Conservation (phyloP, 2,113 vertebrate species). For the Pungitius pungitius region DNA sequence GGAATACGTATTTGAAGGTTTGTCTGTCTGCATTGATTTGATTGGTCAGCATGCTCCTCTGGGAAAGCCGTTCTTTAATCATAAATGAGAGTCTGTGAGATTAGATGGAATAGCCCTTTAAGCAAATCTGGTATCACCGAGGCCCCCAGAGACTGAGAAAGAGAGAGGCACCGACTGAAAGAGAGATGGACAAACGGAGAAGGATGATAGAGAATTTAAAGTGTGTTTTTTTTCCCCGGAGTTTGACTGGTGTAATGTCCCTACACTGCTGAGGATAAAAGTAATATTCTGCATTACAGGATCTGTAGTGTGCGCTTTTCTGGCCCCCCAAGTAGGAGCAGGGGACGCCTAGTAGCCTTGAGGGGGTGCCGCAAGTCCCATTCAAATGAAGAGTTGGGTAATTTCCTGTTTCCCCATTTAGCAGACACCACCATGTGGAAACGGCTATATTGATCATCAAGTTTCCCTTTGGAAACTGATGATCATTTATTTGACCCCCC, state of each 20-base stretch:
- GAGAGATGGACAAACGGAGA: slow-evolving; percentile 40
- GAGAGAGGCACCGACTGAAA: slow-evolving; percentile 34
- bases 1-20: slow-evolving; percentile 56
- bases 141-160: slow-evolving; percentile 47
- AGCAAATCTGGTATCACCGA: slow-evolving; percentile 62
- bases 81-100: slow-evolving; percentile 68
- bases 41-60: slow-evolving; percentile 62
- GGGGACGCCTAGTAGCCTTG: slow-evolving; percentile 48
- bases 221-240: neutral
- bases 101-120: slow-evolving; percentile 74
- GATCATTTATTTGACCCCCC: slow-evolving; percentile 52
- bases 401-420: slow-evolving; percentile 59
- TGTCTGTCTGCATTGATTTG: slow-evolving; percentile 31
- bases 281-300: slow-evolving; percentile 42
- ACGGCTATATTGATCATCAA: slow-evolving; percentile 61
- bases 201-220: slow-evolving; percentile 50
- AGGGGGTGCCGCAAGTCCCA: slow-evolving; percentile 31
- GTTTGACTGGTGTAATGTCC: slow-evolving; percentile 34
- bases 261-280: slow-evolving; percentile 29
- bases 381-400: slow-evolving; percentile 61
- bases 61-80: slow-evolving; percentile 63
- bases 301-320: slow-evolving; percentile 28
- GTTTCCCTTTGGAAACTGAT: slow-evolving; percentile 41
- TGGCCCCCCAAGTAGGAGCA: slow-evolving; percentile 30
- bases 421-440: slow-evolving; percentile 48